Evolutionary conservation across 2,113 vertebrate species (phyloP), one percentile per base, ranked within the genome.

Genomic region (Amia ocellicauda): DNA sequence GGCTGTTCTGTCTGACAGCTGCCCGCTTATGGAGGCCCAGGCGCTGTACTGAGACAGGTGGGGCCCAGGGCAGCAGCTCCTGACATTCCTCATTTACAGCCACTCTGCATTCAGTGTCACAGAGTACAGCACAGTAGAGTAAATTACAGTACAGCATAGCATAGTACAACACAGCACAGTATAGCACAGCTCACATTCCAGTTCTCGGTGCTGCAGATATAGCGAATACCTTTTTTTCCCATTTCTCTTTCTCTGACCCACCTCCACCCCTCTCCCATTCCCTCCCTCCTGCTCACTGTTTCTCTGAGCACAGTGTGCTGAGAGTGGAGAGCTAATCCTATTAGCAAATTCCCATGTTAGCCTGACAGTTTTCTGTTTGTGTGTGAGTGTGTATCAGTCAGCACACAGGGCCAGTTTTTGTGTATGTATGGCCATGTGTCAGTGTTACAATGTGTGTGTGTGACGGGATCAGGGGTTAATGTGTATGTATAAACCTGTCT

Each of bases 231-330:
- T 14, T 49, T 1, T 54, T 20, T 14, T 10, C 40, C 41, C 41
- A 20, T 59, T 3, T 49, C 8, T 16, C 23, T 22, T 1, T 50
- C 31, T 13, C 27, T 50, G 7, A 8, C 42, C 11, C 42, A 27
- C 24, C 28, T 3, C 1, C 20, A 27, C 41, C 45, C 41, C 22
- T 60, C 22, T 45, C 19, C 40, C 16, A 8, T 22, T 27, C 11
- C 29, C 55, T 24, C 19, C 20, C 9, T 29, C 36, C 2, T 5
- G n/a, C 11, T 19, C 31, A 20, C 31, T 40, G 16, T 22, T 22
- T 26, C 51, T 51, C 49, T 53, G n/a, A n/a, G n/a, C n/a, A 14
- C 20, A 53, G 51, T 27, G 51, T 53, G 20, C n/a, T 53, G 51
- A 26, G 51, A 14, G 24, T 26, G 4, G 9, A 26, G 24, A 27